phyloP scores from a whole-genome alignment of 2,797 vertebrate species.

The Acipenser transmontanus region DNA sequence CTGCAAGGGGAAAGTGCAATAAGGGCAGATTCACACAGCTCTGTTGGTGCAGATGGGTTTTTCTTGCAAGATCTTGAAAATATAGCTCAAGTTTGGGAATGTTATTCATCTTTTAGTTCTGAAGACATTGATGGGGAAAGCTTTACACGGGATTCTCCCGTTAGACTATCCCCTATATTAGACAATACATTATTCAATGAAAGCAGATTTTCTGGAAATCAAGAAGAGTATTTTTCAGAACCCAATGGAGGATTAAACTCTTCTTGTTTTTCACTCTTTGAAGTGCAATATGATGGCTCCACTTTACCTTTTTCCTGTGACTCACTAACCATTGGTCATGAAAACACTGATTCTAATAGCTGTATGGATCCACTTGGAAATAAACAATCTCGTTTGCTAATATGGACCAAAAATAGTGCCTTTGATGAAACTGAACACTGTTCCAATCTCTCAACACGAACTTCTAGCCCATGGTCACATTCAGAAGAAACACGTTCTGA shows the following conservation, averaged over 20 bases:
- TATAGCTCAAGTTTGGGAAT: slow-evolving; percentile 95
- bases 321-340: slow-evolving; percentile 75
- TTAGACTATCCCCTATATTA: slow-evolving; percentile 77
- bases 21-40: slow-evolving; percentile 83
- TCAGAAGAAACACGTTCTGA: slow-evolving; percentile 97
- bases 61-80: slow-evolving; percentile 85
- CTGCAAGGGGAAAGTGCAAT: slow-evolving; percentile 99
- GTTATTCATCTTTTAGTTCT: slow-evolving; percentile 90
- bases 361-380: slow-evolving; percentile 86
- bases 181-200: slow-evolving; percentile 77
- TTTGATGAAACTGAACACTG: slow-evolving; percentile 99
- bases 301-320: slow-evolving; percentile 88
- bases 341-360: slow-evolving; percentile 83
- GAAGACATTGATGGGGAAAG: slow-evolving; percentile 93
- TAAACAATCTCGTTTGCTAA: slow-evolving; percentile 98
- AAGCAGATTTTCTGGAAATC: slow-evolving; percentile 72
- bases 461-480: slow-evolving; percentile 98
- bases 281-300: slow-evolving; percentile 96
- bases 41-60: slow-evolving; percentile 80
- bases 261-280: slow-evolving; percentile 95
- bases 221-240: slow-evolving; percentile 79
- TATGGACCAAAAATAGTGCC: slow-evolving; percentile 99
- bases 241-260: slow-evolving; percentile 77
- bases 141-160: slow-evolving; percentile 86
- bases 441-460: slow-evolving; percentile 98